Base-by-base conservation (phyloP, 2,797 vertebrate genomes). In the Catamblyrhynchus diadema region DNA sequence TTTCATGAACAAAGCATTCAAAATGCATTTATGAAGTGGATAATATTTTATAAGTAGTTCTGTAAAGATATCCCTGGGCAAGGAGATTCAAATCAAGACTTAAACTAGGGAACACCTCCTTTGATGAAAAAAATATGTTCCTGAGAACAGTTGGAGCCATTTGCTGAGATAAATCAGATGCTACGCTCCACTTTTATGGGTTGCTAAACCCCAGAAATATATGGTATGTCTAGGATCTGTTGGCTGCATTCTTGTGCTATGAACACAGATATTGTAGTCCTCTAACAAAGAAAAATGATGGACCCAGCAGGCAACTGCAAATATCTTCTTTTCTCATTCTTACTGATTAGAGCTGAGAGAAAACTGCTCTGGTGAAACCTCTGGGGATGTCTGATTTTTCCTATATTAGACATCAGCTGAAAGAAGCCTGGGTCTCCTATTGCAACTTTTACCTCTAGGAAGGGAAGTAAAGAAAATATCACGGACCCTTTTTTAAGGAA, bases 91-190 rank as follows among this genome's bases (percentile, higher is more conserved):
- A 94, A 95, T 45, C 2, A 12, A 93, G 81, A 69, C 32, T 91
- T 93, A 54, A 95, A 87, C 81, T 81, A 93, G 70, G 69, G 44
- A 93, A 71, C 75, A 79, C 59, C 69, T 90, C 81, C 51, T 92
- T 35, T 81, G 72, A 97, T 94, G 71, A 78, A 93, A 94, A 95
- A 93, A 94, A 86, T 51, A 71, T 91, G 79, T 62, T 74, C 57
- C 79, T 24, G 12, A 79, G 84, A 94, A 81, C 65, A 93, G 81
- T 69, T 94, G 94, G 69, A 93, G 84, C 73, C 84, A 90, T 93
- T 91, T 95, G 86, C 69, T 1, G 14, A 91, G 91, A 95, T 95
- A 96, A 96, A 97, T 97, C 95, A 96, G 84, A 96, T 91, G 32
- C 51, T 95, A 32, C 0, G 9, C 65, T 94, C 90, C 51, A 62